Evolutionary conservation across 2,888 invertebrate species (phyloP).

Genomic region (Phoenoteleia sp.): DNA sequence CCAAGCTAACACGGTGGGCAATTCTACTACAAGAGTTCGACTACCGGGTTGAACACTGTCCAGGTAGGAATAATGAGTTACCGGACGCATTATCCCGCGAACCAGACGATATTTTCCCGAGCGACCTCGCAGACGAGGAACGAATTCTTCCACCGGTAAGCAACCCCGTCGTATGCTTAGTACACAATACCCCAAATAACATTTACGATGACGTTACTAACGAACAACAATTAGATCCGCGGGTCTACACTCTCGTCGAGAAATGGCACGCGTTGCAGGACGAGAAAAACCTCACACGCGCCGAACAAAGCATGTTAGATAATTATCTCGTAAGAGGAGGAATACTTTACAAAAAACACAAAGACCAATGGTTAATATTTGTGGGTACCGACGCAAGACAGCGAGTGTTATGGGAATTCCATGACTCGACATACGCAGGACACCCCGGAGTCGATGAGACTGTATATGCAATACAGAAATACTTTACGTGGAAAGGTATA

Average conservation of each 20-base stretch:
- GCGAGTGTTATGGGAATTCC: neutral
- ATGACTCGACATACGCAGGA: neutral
- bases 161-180: no score
- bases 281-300: neutral
- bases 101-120: neutral
- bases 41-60: no score
- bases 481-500: neutral
- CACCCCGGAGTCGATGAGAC: constrained; percentile 1
- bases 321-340: neutral
- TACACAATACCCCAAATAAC: no score
- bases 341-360: neutral
- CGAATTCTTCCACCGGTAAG: neutral
- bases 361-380: neutral
- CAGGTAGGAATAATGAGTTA: neutral
- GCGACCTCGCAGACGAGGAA: neutral
- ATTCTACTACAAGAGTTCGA: no score
- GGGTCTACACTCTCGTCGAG: no score
- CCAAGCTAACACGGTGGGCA: no score
- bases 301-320: neutral
- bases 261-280: no score
- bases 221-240: no score
- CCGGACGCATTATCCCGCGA: neutral
- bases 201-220: no score
- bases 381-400: neutral
- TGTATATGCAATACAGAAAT: neutral